These are phyloP conservation scores for Acanthiza pusilla DNA, from an alignment of 2,797 vertebrate species.

Conservation along the genomic window DNA sequence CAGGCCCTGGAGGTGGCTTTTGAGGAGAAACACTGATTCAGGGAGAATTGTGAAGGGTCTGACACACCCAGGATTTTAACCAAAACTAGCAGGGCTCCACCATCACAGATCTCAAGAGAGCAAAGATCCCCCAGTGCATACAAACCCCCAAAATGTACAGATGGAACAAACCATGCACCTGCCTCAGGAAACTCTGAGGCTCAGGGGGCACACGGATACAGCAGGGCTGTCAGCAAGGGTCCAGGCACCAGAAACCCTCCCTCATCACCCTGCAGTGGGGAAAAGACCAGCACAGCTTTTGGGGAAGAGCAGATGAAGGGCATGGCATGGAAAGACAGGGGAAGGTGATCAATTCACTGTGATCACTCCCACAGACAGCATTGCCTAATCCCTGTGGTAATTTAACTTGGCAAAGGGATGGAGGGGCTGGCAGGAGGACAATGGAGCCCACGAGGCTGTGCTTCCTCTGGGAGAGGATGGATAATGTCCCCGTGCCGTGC, in stretches of 20 bases:
- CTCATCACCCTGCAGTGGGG: background rate
- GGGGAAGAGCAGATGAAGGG: background rate
- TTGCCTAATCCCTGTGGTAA: background rate
- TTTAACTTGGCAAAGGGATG: fast-evolving
- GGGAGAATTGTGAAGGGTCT: background rate
- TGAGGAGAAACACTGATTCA: background rate
- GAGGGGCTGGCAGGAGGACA: background rate
- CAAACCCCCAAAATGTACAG: background rate
- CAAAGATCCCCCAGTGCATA: background rate
- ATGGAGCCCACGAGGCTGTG: background rate
- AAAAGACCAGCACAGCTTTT: background rate
- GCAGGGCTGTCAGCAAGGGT: background rate
- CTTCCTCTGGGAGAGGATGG: background rate
- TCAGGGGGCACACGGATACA: fast-evolving
- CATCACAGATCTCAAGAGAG: background rate
- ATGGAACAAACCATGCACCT: background rate
- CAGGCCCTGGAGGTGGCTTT: background rate
- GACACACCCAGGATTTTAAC: background rate
- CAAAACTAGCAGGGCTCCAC: background rate
- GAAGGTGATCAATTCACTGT: fast-evolving
- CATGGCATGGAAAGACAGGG: background rate
- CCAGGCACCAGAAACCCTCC: background rate
- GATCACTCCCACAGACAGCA: background rate
- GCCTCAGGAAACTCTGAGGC: background rate
- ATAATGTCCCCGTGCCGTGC: background rate